A percentile compares a stretch with the other conserved stretches of the same genome.
Conservation (phyloP, 2,113 vertebrate species). For the Procapra przewalskii region DNA sequence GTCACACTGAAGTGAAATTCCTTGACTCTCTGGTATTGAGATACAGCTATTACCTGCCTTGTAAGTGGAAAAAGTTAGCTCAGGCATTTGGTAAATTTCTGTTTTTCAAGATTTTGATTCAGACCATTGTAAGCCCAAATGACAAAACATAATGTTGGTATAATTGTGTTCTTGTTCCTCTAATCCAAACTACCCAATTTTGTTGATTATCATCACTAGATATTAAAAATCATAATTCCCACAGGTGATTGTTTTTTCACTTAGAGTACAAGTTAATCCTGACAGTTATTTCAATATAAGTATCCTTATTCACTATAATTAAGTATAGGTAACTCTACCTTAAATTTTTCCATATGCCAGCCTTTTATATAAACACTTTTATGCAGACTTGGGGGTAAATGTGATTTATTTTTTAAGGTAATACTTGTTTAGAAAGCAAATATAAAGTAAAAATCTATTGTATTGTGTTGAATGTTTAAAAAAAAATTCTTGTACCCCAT, state of each 20-base stretch:
- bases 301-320: not conserved
- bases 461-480: not conserved
- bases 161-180: not conserved
- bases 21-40: constrained; percentile 13
- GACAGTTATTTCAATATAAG: not conserved
- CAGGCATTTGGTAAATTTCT: constrained; percentile 7
- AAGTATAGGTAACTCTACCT: not conserved
- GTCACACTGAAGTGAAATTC: constrained; percentile 45
- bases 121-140: not conserved
- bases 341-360: not conserved
- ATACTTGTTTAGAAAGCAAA: not conserved
- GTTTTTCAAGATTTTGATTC: constrained; percentile 33
- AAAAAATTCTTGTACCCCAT: not conserved
- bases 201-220: not conserved
- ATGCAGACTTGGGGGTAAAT: not conserved
- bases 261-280: not conserved
- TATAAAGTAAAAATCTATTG: not conserved
- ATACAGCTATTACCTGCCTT: constrained; percentile 19
- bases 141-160: not conserved
- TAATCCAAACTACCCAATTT: not conserved
- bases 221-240: not conserved
- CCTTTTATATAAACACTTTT: not conserved
- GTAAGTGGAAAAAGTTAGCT: not conserved
- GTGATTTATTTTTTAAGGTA: not conserved
- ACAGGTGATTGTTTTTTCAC: not conserved